A percentile compares a stretch with the other conserved stretches of the same genome.
phyloP scores from a whole-genome alignment of 2,113 vertebrate species.

The Pomatostomus ruficeps region DNA sequence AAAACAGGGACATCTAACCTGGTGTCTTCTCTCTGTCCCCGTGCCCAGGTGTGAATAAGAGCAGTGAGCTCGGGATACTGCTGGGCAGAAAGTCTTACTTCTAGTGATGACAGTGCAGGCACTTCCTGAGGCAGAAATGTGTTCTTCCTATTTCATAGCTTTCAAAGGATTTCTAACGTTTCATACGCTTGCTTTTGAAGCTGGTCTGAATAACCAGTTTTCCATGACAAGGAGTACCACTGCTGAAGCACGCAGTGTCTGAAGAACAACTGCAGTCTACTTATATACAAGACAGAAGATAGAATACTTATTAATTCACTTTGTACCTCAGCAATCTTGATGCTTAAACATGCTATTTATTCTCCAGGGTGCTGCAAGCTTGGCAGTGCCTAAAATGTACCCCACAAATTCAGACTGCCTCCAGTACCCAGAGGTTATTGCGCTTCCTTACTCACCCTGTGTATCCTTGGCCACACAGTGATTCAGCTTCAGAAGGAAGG shows the following conservation, averaged over 20 bases:
- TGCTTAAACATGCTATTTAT: background rate
- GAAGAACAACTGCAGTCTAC: background rate
- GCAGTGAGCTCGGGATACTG: background rate
- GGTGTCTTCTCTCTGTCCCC: background rate
- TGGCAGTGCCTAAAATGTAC: background rate
- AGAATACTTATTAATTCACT: background rate
- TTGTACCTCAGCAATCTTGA: background rate
- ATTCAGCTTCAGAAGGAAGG: background rate
- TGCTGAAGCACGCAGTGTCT: background rate
- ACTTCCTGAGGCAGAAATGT: background rate
- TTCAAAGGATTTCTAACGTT: background rate
- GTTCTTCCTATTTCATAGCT: background rate
- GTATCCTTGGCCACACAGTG: background rate
- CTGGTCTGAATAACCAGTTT: background rate
- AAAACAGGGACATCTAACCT: background rate
- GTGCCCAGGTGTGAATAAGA: background rate
- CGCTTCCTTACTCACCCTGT: background rate
- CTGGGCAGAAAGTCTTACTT: background rate
- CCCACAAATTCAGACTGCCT: background rate
- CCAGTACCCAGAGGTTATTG: background rate
- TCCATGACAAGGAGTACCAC: background rate
- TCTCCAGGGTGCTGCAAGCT: background rate
- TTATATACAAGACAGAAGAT: background rate
- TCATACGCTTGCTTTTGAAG: background rate
- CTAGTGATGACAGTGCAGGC: background rate